These are phyloP conservation scores for Pyrgus malvae DNA, from an alignment of 2,888 invertebrate species.

Conservation along the genomic window DNA sequence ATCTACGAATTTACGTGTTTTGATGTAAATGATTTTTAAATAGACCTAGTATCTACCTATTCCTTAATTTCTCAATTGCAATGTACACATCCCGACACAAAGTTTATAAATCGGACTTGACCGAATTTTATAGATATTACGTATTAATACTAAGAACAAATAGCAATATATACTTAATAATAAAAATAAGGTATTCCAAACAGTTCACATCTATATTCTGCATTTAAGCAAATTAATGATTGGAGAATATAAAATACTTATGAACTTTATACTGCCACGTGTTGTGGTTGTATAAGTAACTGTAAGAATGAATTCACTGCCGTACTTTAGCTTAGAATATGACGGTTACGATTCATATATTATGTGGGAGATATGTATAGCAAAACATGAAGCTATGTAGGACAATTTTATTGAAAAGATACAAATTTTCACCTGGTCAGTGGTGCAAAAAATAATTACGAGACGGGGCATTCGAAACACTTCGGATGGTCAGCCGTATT, in stretches of 20 bases:
- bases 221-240: no score
- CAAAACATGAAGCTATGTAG: no score
- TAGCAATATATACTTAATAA: not conserved
- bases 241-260: no score
- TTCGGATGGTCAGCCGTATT: no score
- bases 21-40: slow-evolving; percentile 2
- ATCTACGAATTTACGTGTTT: slow-evolving; percentile 16
- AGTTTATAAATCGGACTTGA: slow-evolving; percentile 2
- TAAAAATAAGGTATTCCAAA: not conserved
- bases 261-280: no score
- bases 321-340: not conserved
- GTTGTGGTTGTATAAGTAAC: not conserved
- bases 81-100: slow-evolving; percentile 17
- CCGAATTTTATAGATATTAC: slow-evolving; percentile 18
- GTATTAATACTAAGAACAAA: slow-evolving; percentile 3
- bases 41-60: not conserved
- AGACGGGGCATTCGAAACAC: no score
- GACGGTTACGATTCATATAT: not conserved
- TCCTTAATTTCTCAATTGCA: slow-evolving; percentile 26
- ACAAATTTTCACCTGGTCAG: no score
- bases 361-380: not conserved
- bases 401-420: no score
- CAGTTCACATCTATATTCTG: no score
- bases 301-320: not conserved
- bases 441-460: no score